Evolutionary conservation across 1,140 invertebrate species (phyloP), one percentile per base, ranked within the genome.

Genomic region (Drosophila eugracilis): DNA sequence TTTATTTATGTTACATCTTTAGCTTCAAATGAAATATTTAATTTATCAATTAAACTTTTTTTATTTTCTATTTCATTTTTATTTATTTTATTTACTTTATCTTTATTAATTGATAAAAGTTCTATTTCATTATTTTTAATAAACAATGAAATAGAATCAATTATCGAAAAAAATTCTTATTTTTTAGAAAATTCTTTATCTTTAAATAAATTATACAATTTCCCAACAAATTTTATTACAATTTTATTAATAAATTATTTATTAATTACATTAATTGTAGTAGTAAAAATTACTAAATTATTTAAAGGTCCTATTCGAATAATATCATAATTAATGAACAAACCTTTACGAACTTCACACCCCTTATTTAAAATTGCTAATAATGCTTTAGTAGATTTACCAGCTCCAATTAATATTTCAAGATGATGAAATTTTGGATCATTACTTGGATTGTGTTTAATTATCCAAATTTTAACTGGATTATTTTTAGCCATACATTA

Each of bases 401-500:
- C 93, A 0, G 91, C 92, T 2, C 93, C 92, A 1, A 92, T 91
- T 57, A 93, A 93, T 90, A 93, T 93, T 89, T 92, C 92, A 49
- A 65, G 74, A 42, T 92, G 92, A 92, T 75, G 72, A 75, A 58
- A 72, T 66, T 72, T 72, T 67, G 69, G 62, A 0, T 72, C 69
- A n/a, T 93, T 94, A 77, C 81, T 94, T 92, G 93, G 93, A 60
- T 77, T 94, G 91, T 93, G 92, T 77, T 92, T 94, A 93, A 88
- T 92, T 69, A 93, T 92, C 86, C 93, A 94, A 94, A 93, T 94
- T 92, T 69, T 94, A 58, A 26, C n/a, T n/a, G n/a, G n/a, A n/a
- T n/a, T n/a, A n/a, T n/a, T n/a, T n/a, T n/a, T n/a, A n/a, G n/a
- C n/a, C n/a, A n/a, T n/a, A n/a, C n/a, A n/a, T n/a, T n/a, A n/a